phyloP scores from a whole-genome alignment of 1,140 invertebrate genomes.

The Brachionus sp. region DNA sequence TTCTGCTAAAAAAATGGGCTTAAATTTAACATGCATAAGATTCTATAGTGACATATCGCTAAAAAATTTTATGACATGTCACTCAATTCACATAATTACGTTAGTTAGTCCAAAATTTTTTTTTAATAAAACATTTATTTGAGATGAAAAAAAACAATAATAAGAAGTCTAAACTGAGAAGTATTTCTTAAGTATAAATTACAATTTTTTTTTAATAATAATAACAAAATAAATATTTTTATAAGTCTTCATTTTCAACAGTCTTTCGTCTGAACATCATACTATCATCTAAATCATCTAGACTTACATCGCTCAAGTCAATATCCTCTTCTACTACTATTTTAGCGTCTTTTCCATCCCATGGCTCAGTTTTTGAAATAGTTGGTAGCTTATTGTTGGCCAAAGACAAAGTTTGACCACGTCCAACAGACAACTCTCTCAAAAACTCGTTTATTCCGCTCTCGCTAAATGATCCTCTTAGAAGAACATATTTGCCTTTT shows the following conservation, averaged over 20 bases:
- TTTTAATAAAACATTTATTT: not conserved
- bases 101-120: no score
- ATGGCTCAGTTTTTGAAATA: not conserved
- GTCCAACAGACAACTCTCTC: constrained; percentile 60
- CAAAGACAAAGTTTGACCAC: constrained; percentile 9
- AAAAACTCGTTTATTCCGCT: constrained; percentile 92
- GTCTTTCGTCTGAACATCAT: constrained; percentile 24
- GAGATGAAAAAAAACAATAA: not conserved
- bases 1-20: no score
- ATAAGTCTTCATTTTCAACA: constrained; percentile 19
- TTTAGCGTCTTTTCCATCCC: constrained; percentile 46
- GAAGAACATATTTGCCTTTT: constrained; percentile 90
- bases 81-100: no score
- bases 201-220: not conserved
- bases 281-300: constrained; percentile 41
- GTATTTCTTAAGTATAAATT: not conserved
- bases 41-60: no score
- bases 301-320: constrained; percentile 40
- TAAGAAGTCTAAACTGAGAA: not conserved
- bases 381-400: constrained; percentile 19
- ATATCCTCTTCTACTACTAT: constrained; percentile 33
- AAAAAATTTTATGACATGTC: no score
- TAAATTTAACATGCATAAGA: no score
- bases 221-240: not conserved
- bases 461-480: constrained; percentile 88